Conservation (phyloP, 1,140 invertebrate genomes). For the Pantala flavescens region DNA sequence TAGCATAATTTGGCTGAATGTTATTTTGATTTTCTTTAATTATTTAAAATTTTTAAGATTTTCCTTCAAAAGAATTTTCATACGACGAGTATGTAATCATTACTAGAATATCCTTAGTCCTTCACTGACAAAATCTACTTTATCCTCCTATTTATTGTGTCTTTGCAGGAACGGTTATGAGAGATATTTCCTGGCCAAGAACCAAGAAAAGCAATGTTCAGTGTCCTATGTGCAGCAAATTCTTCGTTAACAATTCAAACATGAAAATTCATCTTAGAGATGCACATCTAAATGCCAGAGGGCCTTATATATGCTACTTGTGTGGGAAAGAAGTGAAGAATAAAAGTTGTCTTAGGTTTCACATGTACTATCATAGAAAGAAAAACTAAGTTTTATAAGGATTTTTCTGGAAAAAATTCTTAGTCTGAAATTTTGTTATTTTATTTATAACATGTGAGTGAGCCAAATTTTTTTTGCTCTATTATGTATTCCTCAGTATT, state of each 20-base stretch:
- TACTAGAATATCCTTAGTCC: too few species aligned
- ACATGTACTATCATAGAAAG: constrained; percentile 2
- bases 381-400: background rate
- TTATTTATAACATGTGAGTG: too few species aligned
- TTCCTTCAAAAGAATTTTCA: too few species aligned
- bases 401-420: background rate
- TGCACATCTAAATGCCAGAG: background rate
- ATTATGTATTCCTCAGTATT: too few species aligned
- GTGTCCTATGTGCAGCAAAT: background rate
- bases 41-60: too few species aligned
- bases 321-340: constrained; percentile 1
- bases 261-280: background rate
- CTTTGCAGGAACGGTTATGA: background rate
- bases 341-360: background rate
- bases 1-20: too few species aligned
- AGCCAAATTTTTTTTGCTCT: too few species aligned
- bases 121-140: too few species aligned
- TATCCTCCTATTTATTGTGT: background rate
- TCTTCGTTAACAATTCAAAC: background rate
- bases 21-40: too few species aligned
- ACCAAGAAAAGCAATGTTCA: background rate
- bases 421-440: too few species aligned
- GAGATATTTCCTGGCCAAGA: background rate
- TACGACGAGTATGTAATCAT: too few species aligned
- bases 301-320: background rate